These are phyloP conservation scores for Ormia ochracea DNA, from an alignment of 2,888 invertebrate species.

Conservation along the genomic window DNA sequence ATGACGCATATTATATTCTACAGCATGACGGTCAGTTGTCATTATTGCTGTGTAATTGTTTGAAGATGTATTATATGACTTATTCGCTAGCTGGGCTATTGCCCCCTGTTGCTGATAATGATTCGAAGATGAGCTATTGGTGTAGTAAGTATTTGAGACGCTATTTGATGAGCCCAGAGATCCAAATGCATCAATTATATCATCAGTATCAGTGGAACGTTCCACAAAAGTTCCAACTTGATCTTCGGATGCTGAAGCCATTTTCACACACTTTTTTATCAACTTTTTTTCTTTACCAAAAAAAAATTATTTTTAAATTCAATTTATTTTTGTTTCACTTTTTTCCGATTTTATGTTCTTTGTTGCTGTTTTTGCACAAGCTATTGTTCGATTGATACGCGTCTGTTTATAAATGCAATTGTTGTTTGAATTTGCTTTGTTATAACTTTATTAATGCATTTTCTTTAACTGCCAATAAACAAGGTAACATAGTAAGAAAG, in stretches of 20 bases:
- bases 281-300: slow-evolving; percentile 15
- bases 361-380: slow-evolving; percentile 33
- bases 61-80: slow-evolving; percentile 64
- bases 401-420: slow-evolving; percentile 47
- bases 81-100: slow-evolving; percentile 71
- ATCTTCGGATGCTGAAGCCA: slow-evolving; percentile 64
- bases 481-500: no score
- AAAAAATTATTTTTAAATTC: background rate
- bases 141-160: slow-evolving; percentile 26
- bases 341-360: slow-evolving; percentile 6
- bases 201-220: slow-evolving; percentile 67
- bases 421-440: slow-evolving; percentile 54
- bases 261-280: slow-evolving; percentile 27
- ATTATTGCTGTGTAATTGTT: slow-evolving; percentile 77
- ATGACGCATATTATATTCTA: slow-evolving; percentile 92
- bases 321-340: background rate
- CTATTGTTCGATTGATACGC: slow-evolving; percentile 52
- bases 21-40: slow-evolving; percentile 83
- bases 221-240: slow-evolving; percentile 68
- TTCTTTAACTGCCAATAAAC: no score
- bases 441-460: background rate
- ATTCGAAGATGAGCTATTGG: slow-evolving; percentile 33
- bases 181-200: slow-evolving; percentile 71
- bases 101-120: slow-evolving; percentile 65
- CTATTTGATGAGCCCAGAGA: slow-evolving; percentile 62